Percentiles rank a stretch among this genome's conserved stretches.
Conservation (phyloP, 2,888 invertebrate genomes). For the Hololepta plana region DNA sequence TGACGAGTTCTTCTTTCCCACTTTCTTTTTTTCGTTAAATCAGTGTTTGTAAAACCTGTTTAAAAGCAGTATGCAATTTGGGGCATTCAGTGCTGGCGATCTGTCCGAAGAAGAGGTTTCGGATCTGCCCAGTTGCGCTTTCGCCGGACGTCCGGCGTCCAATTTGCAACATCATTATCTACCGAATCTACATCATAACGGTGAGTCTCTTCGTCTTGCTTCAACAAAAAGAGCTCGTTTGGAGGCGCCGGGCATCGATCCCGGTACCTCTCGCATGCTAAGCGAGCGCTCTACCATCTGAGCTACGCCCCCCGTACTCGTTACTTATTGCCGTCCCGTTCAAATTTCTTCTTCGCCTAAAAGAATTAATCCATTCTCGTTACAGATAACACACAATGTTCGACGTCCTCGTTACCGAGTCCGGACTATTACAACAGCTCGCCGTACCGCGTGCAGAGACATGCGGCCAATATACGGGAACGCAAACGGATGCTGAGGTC, state of each 20-base stretch:
- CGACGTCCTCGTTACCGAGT: constrained; percentile 20
- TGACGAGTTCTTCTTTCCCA: constrained; percentile 3
- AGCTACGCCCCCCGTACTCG: constrained; percentile 29
- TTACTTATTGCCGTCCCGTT: no score
- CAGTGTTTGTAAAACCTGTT: constrained; percentile 7
- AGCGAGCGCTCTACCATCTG: constrained; percentile 35
- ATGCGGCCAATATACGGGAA: constrained; percentile 91
- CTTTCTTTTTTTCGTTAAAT: constrained; percentile 4
- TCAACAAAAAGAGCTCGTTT: no score
- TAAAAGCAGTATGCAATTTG: constrained; percentile 27
- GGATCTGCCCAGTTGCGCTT: constrained; percentile 69
- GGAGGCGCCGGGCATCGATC: constrained; percentile 30
- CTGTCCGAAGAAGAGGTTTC: constrained; percentile 42
- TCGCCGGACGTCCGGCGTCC: constrained; percentile 40
- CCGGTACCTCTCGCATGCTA: constrained; percentile 37
- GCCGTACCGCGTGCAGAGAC: constrained; percentile 75
- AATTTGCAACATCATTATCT: constrained; percentile 24
- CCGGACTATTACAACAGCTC: constrained; percentile 50
- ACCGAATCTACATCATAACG: constrained; percentile 21
- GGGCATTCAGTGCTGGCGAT: constrained; percentile 27
- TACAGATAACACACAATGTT: constrained; percentile 18
- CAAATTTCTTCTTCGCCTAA: constrained; percentile 3
- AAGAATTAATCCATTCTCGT: constrained; percentile 4
- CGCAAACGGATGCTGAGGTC: constrained; percentile 97
- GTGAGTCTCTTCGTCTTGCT: no score